Conservation (phyloP, 2,888 invertebrate genomes). For the Drosophila koepferae region DNA sequence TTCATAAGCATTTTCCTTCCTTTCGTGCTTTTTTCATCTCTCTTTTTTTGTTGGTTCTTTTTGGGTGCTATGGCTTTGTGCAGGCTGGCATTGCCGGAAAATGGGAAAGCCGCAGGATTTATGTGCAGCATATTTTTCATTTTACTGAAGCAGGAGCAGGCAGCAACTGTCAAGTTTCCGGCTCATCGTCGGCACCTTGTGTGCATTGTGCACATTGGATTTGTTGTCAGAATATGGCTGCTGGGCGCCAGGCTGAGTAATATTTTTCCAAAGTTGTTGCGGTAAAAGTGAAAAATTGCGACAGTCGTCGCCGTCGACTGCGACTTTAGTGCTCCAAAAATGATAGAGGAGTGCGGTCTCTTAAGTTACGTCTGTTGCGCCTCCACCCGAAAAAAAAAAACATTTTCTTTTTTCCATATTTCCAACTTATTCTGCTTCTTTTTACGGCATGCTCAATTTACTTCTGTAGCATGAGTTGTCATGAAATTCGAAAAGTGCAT, state of each 20-base stretch:
- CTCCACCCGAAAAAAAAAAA: not conserved
- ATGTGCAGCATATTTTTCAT: conserved; percentile 74
- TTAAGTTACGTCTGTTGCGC: conserved; percentile 52
- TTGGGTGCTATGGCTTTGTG: conserved; percentile 3
- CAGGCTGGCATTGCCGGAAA: conserved; percentile 29
- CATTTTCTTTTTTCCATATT: conserved; percentile 31
- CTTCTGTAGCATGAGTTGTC: conserved; percentile 57
- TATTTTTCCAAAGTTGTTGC: conserved; percentile 78
- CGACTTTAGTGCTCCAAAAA: conserved; percentile 8
- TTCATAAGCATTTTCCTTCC: conserved; percentile 13
- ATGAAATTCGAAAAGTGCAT: conserved; percentile 57
- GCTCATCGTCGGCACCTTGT: conserved; percentile 75
- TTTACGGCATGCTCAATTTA: conserved; percentile 63
- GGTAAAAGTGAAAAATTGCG: conserved; percentile 80
- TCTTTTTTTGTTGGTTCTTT: conserved; percentile 1
- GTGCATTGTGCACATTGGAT: conserved; percentile 68
- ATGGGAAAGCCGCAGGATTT: conserved; percentile 67
- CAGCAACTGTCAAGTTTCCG: conserved; percentile 75
- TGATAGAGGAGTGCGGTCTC: conserved; percentile 44
- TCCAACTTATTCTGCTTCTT: conserved; percentile 27
- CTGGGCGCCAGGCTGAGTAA: conserved; percentile 63
- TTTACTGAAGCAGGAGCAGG: conserved; percentile 42
- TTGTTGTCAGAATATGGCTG: conserved; percentile 77
- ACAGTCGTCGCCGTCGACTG: conserved; percentile 29
- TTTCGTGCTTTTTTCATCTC: conserved; percentile 7